Evolutionary conservation across 2,113 vertebrate genomes (phyloP), one percentile per base, ranked within the genome.

Genomic region (Urocolius indicus): DNA sequence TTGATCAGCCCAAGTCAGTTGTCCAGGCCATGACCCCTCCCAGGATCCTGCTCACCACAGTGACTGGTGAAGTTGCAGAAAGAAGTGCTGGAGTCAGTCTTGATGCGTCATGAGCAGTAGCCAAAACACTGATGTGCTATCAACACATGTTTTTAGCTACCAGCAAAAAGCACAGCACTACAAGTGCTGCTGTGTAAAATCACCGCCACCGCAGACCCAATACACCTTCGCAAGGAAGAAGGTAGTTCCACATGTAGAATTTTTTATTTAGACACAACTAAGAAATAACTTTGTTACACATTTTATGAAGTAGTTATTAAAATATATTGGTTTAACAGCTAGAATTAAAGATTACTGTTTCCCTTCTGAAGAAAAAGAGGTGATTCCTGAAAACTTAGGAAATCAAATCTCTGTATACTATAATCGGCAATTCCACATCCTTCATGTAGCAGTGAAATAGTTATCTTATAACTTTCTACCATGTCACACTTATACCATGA

Each of bases 251-350:
- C 15, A 32, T 32, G 13, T 9, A 62, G 78, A 26, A 58, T 69
- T 93, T 93, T 54, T 36, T 27, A 72, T 67, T 95, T 88, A 88
- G 46, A 62, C 6, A 41, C n/a, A 54, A 62, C 34, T 83, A 86
- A 67, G 65, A 81, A 92, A 75, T 38, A 93, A 77, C 4, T 26
- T 91, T 86, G 80, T 95, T 84, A 34, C 30, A 87, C 62, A 72
- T 10, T 87, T 89, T 81, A 79, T 88, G 88, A 94, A 92, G 29
- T 72, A 68, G 65, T n/a, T 48, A 61, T 94, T 91, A 78, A 71
- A 89, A 81, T 38, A 36, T 71, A 49, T 52, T 79, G 11, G 26
- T 11, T 93, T 85, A 91, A 78, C n/a, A 27, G 7, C 52, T 93
- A 89, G 59, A 85, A 87, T 88, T 88, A 88, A 81, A 94, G 89